These are phyloP conservation scores for Heliconius nattereri DNA, from an alignment of 1,140 invertebrate genomes.

Conservation along the genomic window DNA sequence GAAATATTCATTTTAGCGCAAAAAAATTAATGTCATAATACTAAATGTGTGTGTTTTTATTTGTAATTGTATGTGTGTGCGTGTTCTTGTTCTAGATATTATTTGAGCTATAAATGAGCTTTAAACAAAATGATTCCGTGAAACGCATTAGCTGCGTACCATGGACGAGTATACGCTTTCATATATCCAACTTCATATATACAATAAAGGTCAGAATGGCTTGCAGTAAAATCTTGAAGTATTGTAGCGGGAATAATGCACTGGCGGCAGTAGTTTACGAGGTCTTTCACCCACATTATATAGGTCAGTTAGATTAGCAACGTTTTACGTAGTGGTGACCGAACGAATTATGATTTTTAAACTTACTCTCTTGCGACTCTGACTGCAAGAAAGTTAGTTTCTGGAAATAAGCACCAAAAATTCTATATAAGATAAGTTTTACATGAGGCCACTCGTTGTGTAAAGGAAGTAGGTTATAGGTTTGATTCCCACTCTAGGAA, in stretches of 20 bases:
- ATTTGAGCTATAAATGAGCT: conserved; percentile 58
- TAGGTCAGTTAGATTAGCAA: conserved; percentile 79
- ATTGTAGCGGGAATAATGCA: conserved; percentile 60
- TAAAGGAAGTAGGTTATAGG: too few relatives aligned
- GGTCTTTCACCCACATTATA: conserved; percentile 79
- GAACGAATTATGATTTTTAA: conserved; percentile 33
- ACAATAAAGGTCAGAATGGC: conserved; percentile 56
- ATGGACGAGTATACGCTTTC: conserved; percentile 37
- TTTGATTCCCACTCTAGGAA: too few relatives aligned
- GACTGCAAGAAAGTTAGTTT: neutral
- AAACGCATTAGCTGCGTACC: conserved; percentile 51
- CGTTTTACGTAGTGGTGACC: conserved; percentile 49
- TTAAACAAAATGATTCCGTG: conserved; percentile 69
- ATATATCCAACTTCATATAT: conserved; percentile 46
- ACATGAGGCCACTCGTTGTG: too few relatives aligned
- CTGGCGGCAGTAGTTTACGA: conserved; percentile 75
- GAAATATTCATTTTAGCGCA: neutral
- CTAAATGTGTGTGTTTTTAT: conserved; percentile 17
- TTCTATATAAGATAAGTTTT: neutral
- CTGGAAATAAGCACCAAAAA: neutral
- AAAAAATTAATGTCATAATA: conserved; percentile 41
- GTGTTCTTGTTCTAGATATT: conserved; percentile 60
- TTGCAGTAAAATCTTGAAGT: conserved; percentile 46
- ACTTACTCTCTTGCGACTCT: conserved; percentile 15
- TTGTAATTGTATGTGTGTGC: conserved; percentile 39